These are phyloP conservation scores for Gorsachius goisagi DNA, from an alignment of 2,113 vertebrate species.

Conservation along the genomic window DNA sequence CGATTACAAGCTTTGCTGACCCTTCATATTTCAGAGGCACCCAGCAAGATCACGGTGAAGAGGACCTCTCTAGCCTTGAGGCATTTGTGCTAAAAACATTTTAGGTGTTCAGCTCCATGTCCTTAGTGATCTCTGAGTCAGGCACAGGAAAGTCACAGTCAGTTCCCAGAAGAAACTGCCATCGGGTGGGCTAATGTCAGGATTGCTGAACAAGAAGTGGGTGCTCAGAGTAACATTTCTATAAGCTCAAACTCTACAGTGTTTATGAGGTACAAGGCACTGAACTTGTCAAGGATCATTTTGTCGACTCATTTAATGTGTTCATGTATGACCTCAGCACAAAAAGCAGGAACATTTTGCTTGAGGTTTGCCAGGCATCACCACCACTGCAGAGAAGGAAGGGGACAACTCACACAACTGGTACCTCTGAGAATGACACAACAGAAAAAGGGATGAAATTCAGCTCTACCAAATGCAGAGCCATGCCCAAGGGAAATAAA, in stretches of 20 bases:
- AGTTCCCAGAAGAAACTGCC: background rate
- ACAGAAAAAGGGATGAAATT: background rate
- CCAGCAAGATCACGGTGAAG: fast-evolving
- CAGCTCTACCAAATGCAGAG: background rate
- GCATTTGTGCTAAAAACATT: background rate
- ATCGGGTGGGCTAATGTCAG: background rate
- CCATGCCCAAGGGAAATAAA: background rate
- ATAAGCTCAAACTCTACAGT: background rate
- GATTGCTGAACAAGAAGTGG: background rate
- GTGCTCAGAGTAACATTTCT: background rate
- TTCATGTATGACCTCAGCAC: background rate
- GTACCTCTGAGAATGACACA: background rate
- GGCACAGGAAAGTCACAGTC: background rate
- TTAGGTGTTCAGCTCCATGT: background rate
- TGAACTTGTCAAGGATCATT: background rate
- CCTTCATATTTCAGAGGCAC: background rate
- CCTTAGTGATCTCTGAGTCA: background rate
- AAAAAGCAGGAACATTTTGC: background rate
- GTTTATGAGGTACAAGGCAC: background rate
- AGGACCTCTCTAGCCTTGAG: background rate
- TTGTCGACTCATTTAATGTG: background rate
- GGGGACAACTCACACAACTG: background rate
- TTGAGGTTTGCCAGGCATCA: background rate
- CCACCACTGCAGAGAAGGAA: background rate
- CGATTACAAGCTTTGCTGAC: background rate